A percentile compares a stretch with the other conserved stretches of the same genome.
Evolutionary conservation across 1,140 invertebrate genomes (phyloP).

Genomic region (Pectinophora gossypiella): DNA sequence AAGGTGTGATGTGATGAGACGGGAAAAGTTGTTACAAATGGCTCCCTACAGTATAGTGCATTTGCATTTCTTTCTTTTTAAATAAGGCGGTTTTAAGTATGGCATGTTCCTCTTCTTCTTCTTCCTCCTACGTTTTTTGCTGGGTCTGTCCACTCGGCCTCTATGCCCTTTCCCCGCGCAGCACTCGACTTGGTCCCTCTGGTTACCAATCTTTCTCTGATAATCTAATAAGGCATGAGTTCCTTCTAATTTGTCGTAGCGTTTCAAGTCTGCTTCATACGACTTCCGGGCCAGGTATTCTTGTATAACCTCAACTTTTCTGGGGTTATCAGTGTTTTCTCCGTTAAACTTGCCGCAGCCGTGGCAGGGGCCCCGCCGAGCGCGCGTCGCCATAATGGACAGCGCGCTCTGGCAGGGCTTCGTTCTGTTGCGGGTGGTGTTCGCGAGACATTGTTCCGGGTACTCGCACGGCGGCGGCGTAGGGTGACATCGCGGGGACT

Average conservation of each 20-base stretch:
- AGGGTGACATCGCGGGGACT: conserved; percentile 53
- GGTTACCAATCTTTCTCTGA: not conserved
- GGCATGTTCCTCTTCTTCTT: not conserved
- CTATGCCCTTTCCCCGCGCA: not conserved
- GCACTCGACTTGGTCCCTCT: not conserved
- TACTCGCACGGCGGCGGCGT: conserved; percentile 48
- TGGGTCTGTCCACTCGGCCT: not conserved
- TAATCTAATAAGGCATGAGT: not conserved
- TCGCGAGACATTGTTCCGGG: conserved; percentile 55
- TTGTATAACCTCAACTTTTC: not conserved
- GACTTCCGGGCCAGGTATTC: not conserved
- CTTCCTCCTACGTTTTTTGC: not conserved
- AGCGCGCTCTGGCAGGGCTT: conserved; percentile 53
- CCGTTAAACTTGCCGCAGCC: not conserved
- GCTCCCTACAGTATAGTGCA: not conserved
- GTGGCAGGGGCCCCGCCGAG: not conserved
- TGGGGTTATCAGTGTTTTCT: not conserved
- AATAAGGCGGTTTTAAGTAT: not conserved
- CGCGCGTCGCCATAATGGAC: conserved; percentile 47
- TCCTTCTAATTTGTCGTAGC: not conserved
- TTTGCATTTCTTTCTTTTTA: not conserved
- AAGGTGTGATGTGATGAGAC: too few species aligned
- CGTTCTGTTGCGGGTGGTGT: conserved; percentile 43
- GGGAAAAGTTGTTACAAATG: too few species aligned
- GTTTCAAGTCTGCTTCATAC: not conserved